Evolutionary conservation across 2,888 invertebrate genomes (phyloP).

Genomic region (Plagiodera versicolora): DNA sequence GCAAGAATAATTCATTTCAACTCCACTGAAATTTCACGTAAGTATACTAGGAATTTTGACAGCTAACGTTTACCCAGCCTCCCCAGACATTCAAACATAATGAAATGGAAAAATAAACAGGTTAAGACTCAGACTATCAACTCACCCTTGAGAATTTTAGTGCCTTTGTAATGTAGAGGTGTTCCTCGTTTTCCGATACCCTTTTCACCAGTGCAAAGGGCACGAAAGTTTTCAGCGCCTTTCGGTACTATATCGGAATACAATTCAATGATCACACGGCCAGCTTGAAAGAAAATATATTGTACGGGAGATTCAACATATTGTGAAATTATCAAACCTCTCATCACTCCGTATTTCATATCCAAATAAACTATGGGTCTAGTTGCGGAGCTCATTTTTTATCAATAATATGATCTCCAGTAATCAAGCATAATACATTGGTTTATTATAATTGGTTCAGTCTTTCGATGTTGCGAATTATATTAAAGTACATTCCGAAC

Average conservation of each 20-base stretch:
- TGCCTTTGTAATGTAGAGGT: constrained; percentile 82
- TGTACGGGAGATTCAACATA: neutral
- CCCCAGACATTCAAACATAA: no score
- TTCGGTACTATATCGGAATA: constrained; percentile 81
- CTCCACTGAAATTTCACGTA: neutral
- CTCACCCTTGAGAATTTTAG: constrained; percentile 75
- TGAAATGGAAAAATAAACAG: no score
- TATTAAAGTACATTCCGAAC: no score
- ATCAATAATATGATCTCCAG: neutral
- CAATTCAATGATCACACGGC: constrained; percentile 83
- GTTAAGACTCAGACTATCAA: no score
- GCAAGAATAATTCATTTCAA: constrained; percentile 6
- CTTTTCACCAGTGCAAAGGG: constrained; percentile 88
- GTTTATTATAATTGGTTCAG: no score
- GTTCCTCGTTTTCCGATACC: constrained; percentile 71
- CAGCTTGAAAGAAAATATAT: constrained; percentile 65
- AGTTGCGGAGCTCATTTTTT: neutral
- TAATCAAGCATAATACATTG: no score
- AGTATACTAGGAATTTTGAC: constrained; percentile 7
- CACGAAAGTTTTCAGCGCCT: constrained; percentile 89
- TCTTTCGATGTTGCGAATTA: no score
- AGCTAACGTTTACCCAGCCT: neutral
- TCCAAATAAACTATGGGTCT: constrained; percentile 65
- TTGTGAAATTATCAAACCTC: constrained; percentile 57
- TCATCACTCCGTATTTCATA: constrained; percentile 67